Evolutionary conservation across 2,113 vertebrate species (phyloP).

Genomic region (Pluvialis apricaria): DNA sequence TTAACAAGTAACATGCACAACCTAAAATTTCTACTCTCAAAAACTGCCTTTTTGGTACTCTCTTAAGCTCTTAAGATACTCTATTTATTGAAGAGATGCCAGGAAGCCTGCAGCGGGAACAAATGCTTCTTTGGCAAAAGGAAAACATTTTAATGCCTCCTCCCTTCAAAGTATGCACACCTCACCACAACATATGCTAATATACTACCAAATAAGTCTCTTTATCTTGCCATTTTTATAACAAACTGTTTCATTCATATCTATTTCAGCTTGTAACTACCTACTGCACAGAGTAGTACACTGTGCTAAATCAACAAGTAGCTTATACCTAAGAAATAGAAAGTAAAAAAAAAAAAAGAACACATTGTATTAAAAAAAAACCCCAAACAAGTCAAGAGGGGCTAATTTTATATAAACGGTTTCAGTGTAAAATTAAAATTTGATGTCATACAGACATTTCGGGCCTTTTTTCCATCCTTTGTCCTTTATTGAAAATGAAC

Average conservation of each 20-base stretch:
- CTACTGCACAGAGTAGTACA: constrained; percentile 9
- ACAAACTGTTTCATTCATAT: constrained; percentile 54
- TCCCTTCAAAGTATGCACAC: constrained; percentile 50
- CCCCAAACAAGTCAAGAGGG: not conserved
- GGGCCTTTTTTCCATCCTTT: not conserved
- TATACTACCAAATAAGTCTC: constrained; percentile 47
- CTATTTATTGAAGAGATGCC: constrained; percentile 39
- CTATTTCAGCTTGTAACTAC: constrained; percentile 21
- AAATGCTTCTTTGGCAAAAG: constrained; percentile 66
- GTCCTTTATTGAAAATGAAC: not conserved
- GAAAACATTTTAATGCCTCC: constrained; percentile 43
- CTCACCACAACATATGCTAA: constrained; percentile 42
- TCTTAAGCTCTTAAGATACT: constrained; percentile 47
- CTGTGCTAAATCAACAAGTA: constrained; percentile 16
- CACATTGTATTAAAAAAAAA: not conserved
- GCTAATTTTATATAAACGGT: not conserved
- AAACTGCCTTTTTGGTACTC: constrained; percentile 36
- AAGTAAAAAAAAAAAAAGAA: not conserved
- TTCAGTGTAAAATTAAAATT: not conserved
- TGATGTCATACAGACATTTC: not conserved
- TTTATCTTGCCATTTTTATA: constrained; percentile 58
- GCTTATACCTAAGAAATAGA: not conserved
- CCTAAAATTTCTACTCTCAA: constrained; percentile 36
- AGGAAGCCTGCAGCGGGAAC: constrained; percentile 36
- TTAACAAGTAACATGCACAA: constrained; percentile 37